Conservation (phyloP, 2,888 invertebrate genomes). For the Oxystoma pomonae region DNA sequence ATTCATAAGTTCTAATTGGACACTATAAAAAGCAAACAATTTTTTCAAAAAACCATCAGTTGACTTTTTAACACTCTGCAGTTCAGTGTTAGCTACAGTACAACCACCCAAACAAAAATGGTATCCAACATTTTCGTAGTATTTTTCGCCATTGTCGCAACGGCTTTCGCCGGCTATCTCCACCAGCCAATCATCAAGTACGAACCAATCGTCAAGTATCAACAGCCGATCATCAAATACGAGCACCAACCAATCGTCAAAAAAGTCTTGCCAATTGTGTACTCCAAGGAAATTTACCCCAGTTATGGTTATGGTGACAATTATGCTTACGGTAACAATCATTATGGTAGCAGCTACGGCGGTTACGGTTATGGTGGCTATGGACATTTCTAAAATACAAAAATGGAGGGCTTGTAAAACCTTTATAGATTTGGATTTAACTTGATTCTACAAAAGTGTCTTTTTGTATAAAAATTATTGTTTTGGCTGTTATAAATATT, state of each 20-base stretch:
- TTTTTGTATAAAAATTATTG: no score
- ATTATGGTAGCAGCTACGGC: not conserved
- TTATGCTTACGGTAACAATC: not conserved
- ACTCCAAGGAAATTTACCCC: not conserved
- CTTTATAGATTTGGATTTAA: no score
- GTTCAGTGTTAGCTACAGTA: no score
- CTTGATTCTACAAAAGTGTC: no score
- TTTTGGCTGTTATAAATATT: no score
- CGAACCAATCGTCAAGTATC: not conserved
- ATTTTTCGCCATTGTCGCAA: conserved; percentile 7
- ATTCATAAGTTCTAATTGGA: not conserved
- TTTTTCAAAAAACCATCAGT: not conserved
- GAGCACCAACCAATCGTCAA: not conserved
- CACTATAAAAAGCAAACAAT: not conserved
- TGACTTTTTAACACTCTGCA: not conserved
- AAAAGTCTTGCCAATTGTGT: not conserved
- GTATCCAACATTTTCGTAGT: conserved; percentile 1
- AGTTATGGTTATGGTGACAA: not conserved
- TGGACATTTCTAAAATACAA: not conserved
- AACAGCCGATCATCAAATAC: not conserved
- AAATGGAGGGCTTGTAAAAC: no score
- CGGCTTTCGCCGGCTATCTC: not conserved
- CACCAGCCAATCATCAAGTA: not conserved
- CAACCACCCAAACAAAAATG: no score
- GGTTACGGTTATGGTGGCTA: not conserved